Evolutionary conservation across 2,113 vertebrate genomes (phyloP).

Genomic region (Speoplatyrhinus poulsoni): DNA sequence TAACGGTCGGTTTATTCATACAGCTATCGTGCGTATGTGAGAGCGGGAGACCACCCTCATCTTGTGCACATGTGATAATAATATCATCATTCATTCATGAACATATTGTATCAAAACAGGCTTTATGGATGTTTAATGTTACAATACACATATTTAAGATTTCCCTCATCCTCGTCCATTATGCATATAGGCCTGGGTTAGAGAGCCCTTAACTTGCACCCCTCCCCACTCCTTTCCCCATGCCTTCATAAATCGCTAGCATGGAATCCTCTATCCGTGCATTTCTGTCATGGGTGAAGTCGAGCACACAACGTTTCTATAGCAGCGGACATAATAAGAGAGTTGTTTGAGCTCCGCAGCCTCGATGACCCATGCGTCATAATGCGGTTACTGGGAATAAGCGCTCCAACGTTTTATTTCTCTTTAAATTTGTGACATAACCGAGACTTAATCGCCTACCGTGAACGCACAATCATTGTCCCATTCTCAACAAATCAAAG

Average conservation of each 20-base stretch:
- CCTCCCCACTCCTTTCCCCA: too few species aligned
- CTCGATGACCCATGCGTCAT: slow-evolving; percentile 76
- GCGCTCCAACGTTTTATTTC: slow-evolving; percentile 68
- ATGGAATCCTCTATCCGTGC: background rate
- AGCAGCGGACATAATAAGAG: slow-evolving; percentile 27
- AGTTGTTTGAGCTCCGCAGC: slow-evolving; percentile 39
- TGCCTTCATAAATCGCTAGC: slow-evolving; percentile 1
- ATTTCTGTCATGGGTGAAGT: slow-evolving; percentile 3
- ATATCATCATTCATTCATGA: background rate
- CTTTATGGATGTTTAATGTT: background rate
- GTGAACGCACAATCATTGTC: slow-evolving; percentile 25
- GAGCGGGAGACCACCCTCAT: background rate
- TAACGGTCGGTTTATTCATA: slow-evolving; percentile 66
- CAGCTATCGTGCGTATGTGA: slow-evolving; percentile 23
- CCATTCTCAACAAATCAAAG: slow-evolving; percentile 38
- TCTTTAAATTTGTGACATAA: slow-evolving; percentile 74
- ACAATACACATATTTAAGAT: background rate
- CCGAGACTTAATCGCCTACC: slow-evolving; percentile 37
- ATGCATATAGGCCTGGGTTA: background rate
- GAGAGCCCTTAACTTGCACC: background rate
- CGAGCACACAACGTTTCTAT: slow-evolving; percentile 12
- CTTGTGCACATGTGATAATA: background rate
- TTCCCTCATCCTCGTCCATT: slow-evolving; percentile 9
- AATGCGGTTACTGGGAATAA: slow-evolving; percentile 80
- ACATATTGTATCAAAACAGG: background rate